Evolutionary conservation across 2,888 invertebrate genomes (phyloP).

Genomic region (Drosophila atroscutellata): DNA sequence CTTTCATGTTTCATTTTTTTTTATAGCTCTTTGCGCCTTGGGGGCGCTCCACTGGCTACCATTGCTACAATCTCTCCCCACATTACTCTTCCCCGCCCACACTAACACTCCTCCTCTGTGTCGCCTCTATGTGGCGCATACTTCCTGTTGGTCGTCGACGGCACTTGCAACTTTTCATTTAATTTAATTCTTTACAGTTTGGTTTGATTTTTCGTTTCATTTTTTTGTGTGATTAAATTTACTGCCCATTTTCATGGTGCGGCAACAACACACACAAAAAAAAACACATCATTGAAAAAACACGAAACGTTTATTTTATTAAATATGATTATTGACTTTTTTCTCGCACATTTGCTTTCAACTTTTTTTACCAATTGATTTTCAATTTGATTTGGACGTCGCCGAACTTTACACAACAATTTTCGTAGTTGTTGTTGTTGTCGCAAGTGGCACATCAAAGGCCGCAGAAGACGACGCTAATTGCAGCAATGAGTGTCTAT

Average conservation of each 20-base stretch:
- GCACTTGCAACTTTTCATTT: slow-evolving; percentile 65
- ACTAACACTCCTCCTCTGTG: background rate
- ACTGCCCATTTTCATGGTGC: slow-evolving; percentile 38
- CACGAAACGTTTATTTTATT: slow-evolving; percentile 44
- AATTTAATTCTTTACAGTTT: slow-evolving; percentile 56
- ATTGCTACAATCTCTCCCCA: background rate
- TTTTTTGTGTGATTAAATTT: slow-evolving; percentile 42
- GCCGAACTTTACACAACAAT: slow-evolving; percentile 38
- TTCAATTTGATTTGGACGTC: slow-evolving; percentile 47
- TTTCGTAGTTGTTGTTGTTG: slow-evolving; percentile 44
- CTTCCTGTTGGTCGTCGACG: slow-evolving; percentile 53
- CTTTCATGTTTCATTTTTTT: slow-evolving; percentile 54
- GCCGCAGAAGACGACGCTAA: slow-evolving; percentile 58
- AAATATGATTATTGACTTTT: slow-evolving; percentile 69
- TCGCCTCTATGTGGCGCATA: slow-evolving; percentile 37
- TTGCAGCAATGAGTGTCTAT: slow-evolving; percentile 45
- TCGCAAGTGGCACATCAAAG: slow-evolving; percentile 70
- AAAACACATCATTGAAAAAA: slow-evolving; percentile 1
- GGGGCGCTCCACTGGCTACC: slow-evolving; percentile 32
- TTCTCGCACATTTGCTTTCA: slow-evolving; percentile 46
- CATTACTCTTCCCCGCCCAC: background rate
- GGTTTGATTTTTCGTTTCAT: slow-evolving; percentile 39
- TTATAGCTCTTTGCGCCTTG: slow-evolving; percentile 45
- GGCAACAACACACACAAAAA: slow-evolving; percentile 15
- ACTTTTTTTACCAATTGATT: slow-evolving; percentile 57